Conservation (phyloP, 1,140 invertebrate genomes). For the Halesus radiatus region DNA sequence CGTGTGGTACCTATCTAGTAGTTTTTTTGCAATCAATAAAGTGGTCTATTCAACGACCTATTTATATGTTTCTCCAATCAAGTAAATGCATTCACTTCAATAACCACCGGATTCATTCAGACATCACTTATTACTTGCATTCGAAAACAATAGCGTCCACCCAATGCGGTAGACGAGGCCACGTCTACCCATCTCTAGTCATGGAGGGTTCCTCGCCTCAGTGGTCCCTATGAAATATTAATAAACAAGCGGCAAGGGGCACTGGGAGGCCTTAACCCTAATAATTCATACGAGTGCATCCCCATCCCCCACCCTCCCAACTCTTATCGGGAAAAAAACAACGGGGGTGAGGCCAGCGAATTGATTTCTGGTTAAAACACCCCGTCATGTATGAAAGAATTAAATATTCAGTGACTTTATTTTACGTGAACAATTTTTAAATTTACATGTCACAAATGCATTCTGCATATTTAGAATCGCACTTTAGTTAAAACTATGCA, state of each 20-base stretch:
- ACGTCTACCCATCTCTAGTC: background rate
- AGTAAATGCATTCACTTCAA: background rate
- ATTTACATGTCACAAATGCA: background rate
- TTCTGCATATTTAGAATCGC: too few species aligned
- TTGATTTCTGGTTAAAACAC: slow-evolving; percentile 35
- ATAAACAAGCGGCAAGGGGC: slow-evolving; percentile 55
- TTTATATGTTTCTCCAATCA: too few species aligned
- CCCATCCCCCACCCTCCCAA: background rate
- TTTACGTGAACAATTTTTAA: slow-evolving; percentile 5
- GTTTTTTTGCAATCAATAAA: too few species aligned
- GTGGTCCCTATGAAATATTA: slow-evolving; percentile 56
- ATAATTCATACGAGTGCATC: slow-evolving; percentile 47
- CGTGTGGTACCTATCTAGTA: too few species aligned
- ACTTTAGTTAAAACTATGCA: too few species aligned
- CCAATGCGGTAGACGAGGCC: slow-evolving; percentile 4
- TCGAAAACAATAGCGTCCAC: background rate
- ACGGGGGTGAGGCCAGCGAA: slow-evolving; percentile 21
- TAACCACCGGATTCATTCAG: slow-evolving; percentile 5
- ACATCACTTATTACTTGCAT: slow-evolving; percentile 17
- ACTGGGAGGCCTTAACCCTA: slow-evolving; percentile 51
- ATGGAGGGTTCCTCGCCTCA: slow-evolving; percentile 40
- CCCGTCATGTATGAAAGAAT: background rate
- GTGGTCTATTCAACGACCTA: too few species aligned
- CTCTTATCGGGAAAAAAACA: background rate
- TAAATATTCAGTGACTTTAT: slow-evolving; percentile 22